These are phyloP conservation scores for Lithobates sylvaticus DNA, from an alignment of 2,797 vertebrate species.

Conservation along the genomic window DNA sequence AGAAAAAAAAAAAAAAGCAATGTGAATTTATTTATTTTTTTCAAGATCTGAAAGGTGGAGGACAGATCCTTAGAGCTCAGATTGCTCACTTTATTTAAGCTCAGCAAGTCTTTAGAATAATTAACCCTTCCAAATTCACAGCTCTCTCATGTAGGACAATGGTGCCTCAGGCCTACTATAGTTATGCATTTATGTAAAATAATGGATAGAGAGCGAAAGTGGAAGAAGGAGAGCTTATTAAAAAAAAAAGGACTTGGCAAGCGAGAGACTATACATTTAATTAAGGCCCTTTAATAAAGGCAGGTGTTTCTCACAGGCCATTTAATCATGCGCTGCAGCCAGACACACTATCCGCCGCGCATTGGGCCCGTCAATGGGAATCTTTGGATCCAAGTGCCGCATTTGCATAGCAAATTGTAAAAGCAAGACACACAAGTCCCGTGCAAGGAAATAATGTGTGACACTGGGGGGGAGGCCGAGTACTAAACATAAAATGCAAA, in stretches of 20 bases:
- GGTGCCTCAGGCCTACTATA: not conserved
- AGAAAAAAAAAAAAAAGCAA: too few relatives aligned
- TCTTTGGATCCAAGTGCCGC: not conserved
- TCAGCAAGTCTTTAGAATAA: too few relatives aligned
- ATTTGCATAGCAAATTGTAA: not conserved
- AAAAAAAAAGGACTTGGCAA: not conserved
- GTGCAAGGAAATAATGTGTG: not conserved
- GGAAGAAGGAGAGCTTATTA: not conserved
- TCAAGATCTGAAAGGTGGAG: too few relatives aligned
- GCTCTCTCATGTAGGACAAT: not conserved
- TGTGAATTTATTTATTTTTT: too few relatives aligned
- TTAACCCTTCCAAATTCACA: too few relatives aligned
- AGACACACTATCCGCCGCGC: not conserved
- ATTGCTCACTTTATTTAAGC: too few relatives aligned
- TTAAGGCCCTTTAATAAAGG: slow-evolving; percentile 7
- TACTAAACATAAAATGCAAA: not conserved
- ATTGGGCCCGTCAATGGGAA: not conserved
- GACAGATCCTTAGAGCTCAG: too few relatives aligned
- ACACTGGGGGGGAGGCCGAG: not conserved
- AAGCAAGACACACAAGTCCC: not conserved
- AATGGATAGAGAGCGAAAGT: not conserved
- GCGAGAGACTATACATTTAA: not conserved
- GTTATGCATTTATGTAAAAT: not conserved
- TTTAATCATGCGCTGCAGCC: not conserved
- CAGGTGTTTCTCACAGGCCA: not conserved